Conservation (phyloP, 2,888 invertebrate species). For the Nesidiocoris tenuis region DNA sequence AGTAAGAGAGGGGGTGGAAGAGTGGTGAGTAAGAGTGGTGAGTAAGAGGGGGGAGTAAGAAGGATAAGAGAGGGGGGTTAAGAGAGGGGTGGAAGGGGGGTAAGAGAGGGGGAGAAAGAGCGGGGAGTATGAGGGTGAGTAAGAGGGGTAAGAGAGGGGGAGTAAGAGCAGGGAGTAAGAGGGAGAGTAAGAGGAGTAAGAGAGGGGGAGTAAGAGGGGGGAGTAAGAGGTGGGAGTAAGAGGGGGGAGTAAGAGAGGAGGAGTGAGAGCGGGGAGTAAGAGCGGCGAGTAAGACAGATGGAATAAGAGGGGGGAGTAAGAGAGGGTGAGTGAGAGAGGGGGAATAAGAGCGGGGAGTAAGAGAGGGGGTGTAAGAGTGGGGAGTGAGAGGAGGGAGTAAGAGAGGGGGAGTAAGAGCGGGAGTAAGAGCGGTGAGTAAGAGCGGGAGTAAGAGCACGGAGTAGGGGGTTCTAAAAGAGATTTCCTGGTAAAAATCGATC, state of each 20-base stretch:
- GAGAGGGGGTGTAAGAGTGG: neutral
- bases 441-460: neutral
- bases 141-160: conserved; percentile 28
- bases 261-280: neutral
- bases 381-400: conserved; percentile 13
- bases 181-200: conserved; percentile 43
- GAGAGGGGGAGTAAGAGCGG: conserved; percentile 42
- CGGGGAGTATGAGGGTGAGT: neutral
- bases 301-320: neutral
- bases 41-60: neutral
- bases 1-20: conserved; percentile 6
- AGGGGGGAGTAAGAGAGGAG: neutral
- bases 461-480: neutral
- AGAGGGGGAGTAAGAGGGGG: conserved; percentile 36
- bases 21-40: neutral
- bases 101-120: neutral
- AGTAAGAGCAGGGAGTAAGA: conserved; percentile 38
- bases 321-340: neutral
- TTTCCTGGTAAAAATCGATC: too few relatives aligned
- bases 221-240: neutral
- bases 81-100: neutral
- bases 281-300: neutral
- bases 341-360: neutral
- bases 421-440: conserved; percentile 33
- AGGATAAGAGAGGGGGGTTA: neutral